Conservation (phyloP, 2,888 invertebrate species). For the Caenorhabditis sp. region DNA sequence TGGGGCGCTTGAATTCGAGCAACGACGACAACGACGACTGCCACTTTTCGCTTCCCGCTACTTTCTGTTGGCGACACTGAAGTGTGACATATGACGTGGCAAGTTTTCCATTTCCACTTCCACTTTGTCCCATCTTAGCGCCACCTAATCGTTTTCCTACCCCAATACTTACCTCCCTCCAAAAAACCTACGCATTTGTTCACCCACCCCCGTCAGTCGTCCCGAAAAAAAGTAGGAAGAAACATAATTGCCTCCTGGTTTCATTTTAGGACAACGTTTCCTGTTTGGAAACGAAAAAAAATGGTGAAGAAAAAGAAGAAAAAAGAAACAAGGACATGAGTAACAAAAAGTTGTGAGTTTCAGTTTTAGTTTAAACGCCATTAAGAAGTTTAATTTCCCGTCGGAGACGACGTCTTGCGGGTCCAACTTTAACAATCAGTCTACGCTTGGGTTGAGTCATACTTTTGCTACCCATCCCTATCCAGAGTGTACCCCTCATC, state of each 20-base stretch:
- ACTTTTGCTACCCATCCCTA: background rate
- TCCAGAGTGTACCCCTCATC: constrained; percentile 26
- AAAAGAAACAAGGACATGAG: constrained; percentile 41
- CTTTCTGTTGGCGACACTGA: constrained; percentile 7
- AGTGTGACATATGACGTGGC: constrained; percentile 60
- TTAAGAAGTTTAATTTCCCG: constrained; percentile 53
- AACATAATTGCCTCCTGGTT: constrained; percentile 56
- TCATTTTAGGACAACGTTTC: constrained; percentile 54
- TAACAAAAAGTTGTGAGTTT: constrained; percentile 48
- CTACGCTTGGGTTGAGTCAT: constrained; percentile 17
- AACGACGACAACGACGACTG: constrained; percentile 12
- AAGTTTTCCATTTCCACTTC: background rate
- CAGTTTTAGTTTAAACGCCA: constrained; percentile 42
- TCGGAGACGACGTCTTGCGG: constrained; percentile 17
- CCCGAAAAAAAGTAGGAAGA: constrained; percentile 20
- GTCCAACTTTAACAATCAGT: constrained; percentile 34
- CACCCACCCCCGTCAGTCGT: constrained; percentile 46
- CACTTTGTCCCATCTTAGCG: background rate
- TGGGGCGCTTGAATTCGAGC: constrained; percentile 35
- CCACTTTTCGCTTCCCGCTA: constrained; percentile 5
- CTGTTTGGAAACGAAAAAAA: constrained; percentile 45
- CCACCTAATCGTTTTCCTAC: constrained; percentile 9
- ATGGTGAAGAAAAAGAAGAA: constrained; percentile 11
- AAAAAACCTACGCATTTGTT: constrained; percentile 45
- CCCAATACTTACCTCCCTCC: background rate